A percentile compares a stretch with the other conserved stretches of the same genome.
These are phyloP conservation scores for Tamias sibiricus DNA, from an alignment of 2,113 vertebrate genomes.

Conservation along the genomic window DNA sequence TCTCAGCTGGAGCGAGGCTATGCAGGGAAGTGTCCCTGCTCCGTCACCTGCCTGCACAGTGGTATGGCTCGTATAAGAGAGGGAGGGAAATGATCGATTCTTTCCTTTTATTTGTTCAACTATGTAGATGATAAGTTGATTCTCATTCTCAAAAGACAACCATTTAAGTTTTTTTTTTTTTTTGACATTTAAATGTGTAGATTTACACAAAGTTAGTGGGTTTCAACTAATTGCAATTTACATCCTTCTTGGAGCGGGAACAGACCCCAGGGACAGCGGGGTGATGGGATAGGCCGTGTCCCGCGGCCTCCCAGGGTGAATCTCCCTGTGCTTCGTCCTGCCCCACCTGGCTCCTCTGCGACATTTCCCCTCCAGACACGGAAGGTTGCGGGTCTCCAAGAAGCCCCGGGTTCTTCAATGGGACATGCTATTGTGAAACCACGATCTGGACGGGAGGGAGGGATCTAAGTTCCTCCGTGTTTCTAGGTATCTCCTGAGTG, in stretches of 20 bases:
- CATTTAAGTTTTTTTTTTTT: neutral
- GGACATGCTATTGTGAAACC: neutral
- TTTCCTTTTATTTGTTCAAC: neutral
- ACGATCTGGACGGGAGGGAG: neutral
- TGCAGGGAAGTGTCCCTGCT: no score
- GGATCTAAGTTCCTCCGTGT: neutral
- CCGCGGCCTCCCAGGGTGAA: neutral
- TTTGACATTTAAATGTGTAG: neutral
- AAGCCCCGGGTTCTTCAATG: neutral
- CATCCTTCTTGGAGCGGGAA: neutral
- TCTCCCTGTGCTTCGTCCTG: rapidly evolving
- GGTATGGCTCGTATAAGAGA: neutral
- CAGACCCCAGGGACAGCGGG: rapidly evolving
- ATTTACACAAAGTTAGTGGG: neutral
- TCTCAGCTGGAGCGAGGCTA: no score
- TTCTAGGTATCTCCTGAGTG: neutral
- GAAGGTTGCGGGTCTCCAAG: no score
- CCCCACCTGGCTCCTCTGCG: neutral
- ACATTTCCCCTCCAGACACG: neutral
- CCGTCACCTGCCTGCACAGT: neutral
- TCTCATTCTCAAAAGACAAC: neutral
- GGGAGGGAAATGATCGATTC: no score
- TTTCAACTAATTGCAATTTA: neutral
- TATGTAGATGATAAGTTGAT: neutral
- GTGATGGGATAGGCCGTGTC: rapidly evolving